Conservation (phyloP, 2,888 invertebrate genomes). For the Agelastica alni region DNA sequence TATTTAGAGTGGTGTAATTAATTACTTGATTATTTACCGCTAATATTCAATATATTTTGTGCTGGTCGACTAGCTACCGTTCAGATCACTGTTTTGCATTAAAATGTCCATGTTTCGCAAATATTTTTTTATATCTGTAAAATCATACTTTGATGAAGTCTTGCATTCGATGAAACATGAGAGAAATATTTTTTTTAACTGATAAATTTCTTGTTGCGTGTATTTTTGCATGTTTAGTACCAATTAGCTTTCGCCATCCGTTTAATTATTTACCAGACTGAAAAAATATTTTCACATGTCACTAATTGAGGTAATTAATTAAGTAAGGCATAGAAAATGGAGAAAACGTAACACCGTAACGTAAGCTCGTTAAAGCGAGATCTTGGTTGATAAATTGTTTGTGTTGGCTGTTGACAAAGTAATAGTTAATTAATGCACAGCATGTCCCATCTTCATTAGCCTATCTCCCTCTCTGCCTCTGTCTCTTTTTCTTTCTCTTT, state of each 20-base stretch:
- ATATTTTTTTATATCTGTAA: too few species aligned
- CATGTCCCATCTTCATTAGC: slow-evolving; percentile 35
- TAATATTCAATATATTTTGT: too few species aligned
- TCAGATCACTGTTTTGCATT: too few species aligned
- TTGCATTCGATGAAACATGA: too few species aligned
- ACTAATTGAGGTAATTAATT: slow-evolving; percentile 34
- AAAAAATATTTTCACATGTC: slow-evolving; percentile 30
- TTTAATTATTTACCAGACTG: slow-evolving; percentile 17
- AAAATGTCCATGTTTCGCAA: too few species aligned
- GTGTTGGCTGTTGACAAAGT: slow-evolving; percentile 41
- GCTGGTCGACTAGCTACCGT: too few species aligned
- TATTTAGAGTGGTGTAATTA: too few species aligned
- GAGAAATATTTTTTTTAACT: slow-evolving; percentile 11
- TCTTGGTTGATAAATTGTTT: slow-evolving; percentile 43
- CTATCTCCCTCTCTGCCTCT: too few species aligned
- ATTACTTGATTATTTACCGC: too few species aligned
- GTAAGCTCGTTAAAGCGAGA: slow-evolving; percentile 31
- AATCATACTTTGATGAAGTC: too few species aligned
- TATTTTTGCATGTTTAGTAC: slow-evolving; percentile 12
- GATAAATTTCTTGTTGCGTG: slow-evolving; percentile 14
- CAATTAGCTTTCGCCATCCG: slow-evolving; percentile 18
- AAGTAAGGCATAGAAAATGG: slow-evolving; percentile 24
- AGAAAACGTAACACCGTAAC: slow-evolving; percentile 27
- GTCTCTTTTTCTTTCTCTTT: too few species aligned
- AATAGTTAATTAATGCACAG: slow-evolving; percentile 42